Conservation (phyloP, 2,113 vertebrate species). For the Oryzias woworae region DNA sequence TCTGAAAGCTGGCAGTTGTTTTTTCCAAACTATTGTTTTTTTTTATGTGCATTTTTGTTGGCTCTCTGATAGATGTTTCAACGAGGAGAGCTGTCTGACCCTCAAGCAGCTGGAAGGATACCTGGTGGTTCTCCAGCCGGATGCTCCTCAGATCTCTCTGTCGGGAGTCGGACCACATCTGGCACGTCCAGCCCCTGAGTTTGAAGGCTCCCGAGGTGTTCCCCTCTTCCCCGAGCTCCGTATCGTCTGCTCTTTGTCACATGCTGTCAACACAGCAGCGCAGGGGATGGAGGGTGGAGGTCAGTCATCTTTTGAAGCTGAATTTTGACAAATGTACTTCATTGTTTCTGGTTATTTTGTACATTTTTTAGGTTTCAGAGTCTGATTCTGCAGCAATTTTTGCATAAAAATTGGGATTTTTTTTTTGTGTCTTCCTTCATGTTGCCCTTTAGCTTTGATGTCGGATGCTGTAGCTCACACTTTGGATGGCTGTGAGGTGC, state of each 20-base stretch:
- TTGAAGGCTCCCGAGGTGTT: constrained; percentile 86
- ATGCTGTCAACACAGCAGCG: constrained; percentile 81
- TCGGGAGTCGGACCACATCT: constrained; percentile 88
- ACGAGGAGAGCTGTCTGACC: constrained; percentile 93
- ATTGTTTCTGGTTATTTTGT: background rate
- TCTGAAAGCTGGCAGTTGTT: background rate
- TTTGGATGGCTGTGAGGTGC: constrained; percentile 94
- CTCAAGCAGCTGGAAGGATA: constrained; percentile 94
- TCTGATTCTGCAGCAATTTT: background rate
- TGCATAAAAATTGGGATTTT: background rate
- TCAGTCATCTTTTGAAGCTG: constrained; percentile 32
- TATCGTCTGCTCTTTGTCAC: constrained; percentile 93
- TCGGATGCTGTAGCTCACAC: constrained; percentile 97
- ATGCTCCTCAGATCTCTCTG: constrained; percentile 93
- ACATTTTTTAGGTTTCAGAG: background rate
- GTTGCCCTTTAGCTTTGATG: constrained; percentile 78
- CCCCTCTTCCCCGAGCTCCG: constrained; percentile 91
- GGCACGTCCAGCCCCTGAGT: constrained; percentile 87
- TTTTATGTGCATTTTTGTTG: background rate
- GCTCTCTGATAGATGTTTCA: constrained; percentile 85
- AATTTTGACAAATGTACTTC: background rate
- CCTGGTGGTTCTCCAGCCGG: constrained; percentile 94
- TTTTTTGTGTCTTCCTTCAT: background rate
- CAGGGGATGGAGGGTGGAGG: constrained; percentile 83
- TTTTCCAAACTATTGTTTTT: background rate